A percentile compares a stretch with the other conserved stretches of the same genome.
Evolutionary conservation across 2,113 vertebrate species (phyloP).

Genomic region (Amphiprion ocellaris): DNA sequence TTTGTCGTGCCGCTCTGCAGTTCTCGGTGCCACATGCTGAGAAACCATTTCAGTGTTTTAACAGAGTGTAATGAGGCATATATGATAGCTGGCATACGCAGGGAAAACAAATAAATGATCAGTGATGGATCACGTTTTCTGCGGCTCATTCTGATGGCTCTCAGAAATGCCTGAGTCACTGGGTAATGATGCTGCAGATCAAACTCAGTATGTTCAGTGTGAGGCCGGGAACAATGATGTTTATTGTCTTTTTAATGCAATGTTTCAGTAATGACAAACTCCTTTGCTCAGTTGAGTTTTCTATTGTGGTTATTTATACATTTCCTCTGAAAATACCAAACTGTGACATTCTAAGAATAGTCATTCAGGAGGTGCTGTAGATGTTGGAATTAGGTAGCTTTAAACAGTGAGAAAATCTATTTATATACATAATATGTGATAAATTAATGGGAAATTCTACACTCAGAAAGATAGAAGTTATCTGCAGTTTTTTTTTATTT

Average conservation of each 20-base stretch:
- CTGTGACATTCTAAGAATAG: too few species aligned
- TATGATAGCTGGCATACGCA: slow-evolving; percentile 37
- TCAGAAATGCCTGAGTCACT: slow-evolving; percentile 7
- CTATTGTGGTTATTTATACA: background rate
- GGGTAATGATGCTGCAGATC: background rate
- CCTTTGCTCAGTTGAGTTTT: slow-evolving; percentile 1
- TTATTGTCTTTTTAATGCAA: background rate
- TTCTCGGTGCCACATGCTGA: slow-evolving; percentile 30
- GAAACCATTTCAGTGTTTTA: slow-evolving; percentile 47
- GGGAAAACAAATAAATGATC: slow-evolving; percentile 25
- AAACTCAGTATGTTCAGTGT: slow-evolving; percentile 2
- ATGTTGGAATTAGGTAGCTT: background rate
- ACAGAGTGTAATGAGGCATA: slow-evolving; percentile 51
- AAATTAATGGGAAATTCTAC: background rate
- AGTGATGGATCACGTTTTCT: slow-evolving; percentile 25
- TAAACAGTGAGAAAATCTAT: background rate
- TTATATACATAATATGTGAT: background rate
- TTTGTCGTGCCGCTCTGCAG: slow-evolving; percentile 16
- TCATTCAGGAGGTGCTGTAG: background rate
- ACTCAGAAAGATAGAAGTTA: background rate
- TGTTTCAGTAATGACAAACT: background rate
- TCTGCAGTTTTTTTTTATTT: background rate
- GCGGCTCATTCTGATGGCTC: slow-evolving; percentile 2
- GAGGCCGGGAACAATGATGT: background rate
- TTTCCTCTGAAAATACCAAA: background rate